Evolutionary conservation across 2,888 invertebrate species (phyloP).

Genomic region (Hanleya hanleyi): DNA sequence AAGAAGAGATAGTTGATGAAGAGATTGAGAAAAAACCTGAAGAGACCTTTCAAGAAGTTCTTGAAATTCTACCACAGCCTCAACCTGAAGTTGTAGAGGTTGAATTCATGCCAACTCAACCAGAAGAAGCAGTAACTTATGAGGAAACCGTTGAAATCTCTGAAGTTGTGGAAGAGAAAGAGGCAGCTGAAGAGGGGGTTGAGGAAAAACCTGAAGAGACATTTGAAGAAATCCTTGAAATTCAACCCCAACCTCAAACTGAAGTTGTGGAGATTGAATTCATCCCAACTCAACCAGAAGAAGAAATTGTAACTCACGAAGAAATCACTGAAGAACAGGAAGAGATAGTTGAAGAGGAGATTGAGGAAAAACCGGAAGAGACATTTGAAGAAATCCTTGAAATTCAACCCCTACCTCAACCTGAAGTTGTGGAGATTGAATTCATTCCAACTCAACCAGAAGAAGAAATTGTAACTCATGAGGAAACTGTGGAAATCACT

Average conservation of each 20-base stretch:
- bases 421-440: not conserved
- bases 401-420: no score
- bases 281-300: slow-evolving; percentile 10
- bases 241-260: not conserved
- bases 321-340: slow-evolving; percentile 6
- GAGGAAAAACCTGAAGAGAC: not conserved
- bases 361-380: not conserved
- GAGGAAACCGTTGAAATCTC: not conserved
- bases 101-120: no score
- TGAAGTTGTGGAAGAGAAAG: not conserved
- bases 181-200: not conserved
- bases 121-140: no score
- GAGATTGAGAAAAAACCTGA: slow-evolving; percentile 10
- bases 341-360: slow-evolving; percentile 4
- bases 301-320: slow-evolving; percentile 30
- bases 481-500: slow-evolving; percentile 8
- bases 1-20: not conserved
- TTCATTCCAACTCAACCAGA: slow-evolving; percentile 7
- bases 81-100: slow-evolving; percentile 12
- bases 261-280: slow-evolving; percentile 5
- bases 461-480: not conserved
- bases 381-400: no score
- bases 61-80: slow-evolving; percentile 6
- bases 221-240: not conserved
- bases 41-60: slow-evolving; percentile 3